A percentile compares a stretch with the other conserved stretches of the same genome.
Conservation (phyloP, 2,888 invertebrate genomes). For the Tetragonisca angustula region DNA sequence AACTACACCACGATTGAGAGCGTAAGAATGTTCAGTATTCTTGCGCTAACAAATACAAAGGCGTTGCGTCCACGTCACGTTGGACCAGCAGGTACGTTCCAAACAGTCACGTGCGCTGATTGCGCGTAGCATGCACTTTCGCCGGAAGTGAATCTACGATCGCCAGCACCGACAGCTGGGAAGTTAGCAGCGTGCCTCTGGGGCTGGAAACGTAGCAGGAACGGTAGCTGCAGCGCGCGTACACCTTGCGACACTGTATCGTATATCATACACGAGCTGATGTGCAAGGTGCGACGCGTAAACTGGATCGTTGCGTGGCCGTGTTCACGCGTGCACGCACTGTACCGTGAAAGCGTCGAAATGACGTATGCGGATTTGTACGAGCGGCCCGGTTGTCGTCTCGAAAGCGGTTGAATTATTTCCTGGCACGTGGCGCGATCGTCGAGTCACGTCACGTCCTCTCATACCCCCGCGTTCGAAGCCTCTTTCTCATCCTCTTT, state of each 20-base stretch:
- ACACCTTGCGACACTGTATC: slow-evolving; percentile 39
- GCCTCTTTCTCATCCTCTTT: neutral
- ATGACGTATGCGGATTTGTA: slow-evolving; percentile 50
- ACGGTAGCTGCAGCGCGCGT: neutral
- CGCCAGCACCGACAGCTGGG: neutral
- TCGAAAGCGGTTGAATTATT: slow-evolving; percentile 63
- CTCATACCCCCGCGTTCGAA: neutral
- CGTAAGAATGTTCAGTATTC: too few relatives aligned
- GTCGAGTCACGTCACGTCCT: slow-evolving; percentile 2
- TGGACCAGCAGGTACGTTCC: neutral
- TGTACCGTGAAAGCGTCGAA: slow-evolving; percentile 54
- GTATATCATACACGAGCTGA: slow-evolving; percentile 50
- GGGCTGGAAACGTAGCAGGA: neutral
- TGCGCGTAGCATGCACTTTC: neutral
- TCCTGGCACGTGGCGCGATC: slow-evolving; percentile 40
- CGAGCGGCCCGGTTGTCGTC: slow-evolving; percentile 27
- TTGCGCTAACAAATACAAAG: too few relatives aligned
- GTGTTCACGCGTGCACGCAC: slow-evolving; percentile 36
- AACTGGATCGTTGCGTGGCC: slow-evolving; percentile 38
- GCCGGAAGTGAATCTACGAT: neutral
- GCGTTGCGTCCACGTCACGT: too few relatives aligned
- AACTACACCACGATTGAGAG: too few relatives aligned
- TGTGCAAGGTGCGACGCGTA: slow-evolving; percentile 8
- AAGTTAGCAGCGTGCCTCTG: neutral
- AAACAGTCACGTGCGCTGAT: neutral